phyloP scores from a whole-genome alignment of 1,140 invertebrate species.

The Halotydeus destructor region DNA sequence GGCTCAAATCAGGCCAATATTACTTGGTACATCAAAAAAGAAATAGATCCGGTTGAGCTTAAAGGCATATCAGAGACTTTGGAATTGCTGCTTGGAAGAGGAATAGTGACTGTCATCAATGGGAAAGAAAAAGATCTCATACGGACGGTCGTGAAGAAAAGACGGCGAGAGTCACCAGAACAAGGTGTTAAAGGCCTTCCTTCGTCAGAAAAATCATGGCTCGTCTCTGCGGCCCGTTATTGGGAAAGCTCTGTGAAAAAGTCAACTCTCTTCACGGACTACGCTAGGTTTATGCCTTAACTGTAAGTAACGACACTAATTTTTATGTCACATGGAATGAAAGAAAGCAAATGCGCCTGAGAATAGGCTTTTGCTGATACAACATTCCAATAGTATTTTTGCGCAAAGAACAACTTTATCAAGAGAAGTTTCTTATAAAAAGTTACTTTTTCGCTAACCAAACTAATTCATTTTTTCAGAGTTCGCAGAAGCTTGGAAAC shows the following conservation, averaged over 20 bases:
- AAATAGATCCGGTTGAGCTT: background rate
- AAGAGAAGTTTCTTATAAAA: too few relatives aligned
- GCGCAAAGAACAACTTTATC: background rate
- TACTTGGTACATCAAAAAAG: background rate
- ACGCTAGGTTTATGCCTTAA: constrained; percentile 12
- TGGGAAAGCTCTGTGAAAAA: constrained; percentile 13
- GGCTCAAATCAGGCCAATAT: background rate
- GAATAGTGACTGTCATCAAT: background rate
- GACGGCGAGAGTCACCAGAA: background rate
- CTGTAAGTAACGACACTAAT: background rate
- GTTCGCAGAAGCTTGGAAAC: too few relatives aligned
- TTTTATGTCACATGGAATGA: background rate
- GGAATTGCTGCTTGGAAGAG: background rate
- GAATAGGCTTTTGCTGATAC: constrained; percentile 6
- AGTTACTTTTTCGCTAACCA: too few relatives aligned
- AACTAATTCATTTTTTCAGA: too few relatives aligned
- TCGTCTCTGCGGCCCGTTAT: constrained; percentile 8
- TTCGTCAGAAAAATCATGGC: constrained; percentile 10
- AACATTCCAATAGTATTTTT: constrained; percentile 9
- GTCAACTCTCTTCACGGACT: constrained; percentile 13
- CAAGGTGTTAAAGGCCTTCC: background rate
- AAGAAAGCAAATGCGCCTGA: constrained; percentile 4
- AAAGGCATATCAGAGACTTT: background rate
- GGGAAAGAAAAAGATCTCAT: constrained; percentile 10
- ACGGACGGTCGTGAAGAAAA: constrained; percentile 3